phyloP scores from a whole-genome alignment of 2,888 invertebrate species.

The Osedax fenrisi region DNA sequence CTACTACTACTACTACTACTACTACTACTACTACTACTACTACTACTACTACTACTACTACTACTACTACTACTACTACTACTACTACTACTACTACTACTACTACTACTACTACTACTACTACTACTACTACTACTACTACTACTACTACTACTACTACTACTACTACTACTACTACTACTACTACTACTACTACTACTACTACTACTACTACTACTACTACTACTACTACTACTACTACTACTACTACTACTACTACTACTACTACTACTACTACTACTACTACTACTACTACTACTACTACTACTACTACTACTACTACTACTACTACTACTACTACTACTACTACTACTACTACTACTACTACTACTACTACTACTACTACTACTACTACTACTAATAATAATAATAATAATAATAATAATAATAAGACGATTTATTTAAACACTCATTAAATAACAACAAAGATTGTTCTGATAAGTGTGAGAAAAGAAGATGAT shows the following conservation, averaged over 20 bases:
- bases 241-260: background rate
- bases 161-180: background rate
- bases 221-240: background rate
- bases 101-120: slow-evolving; percentile 2
- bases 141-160: background rate
- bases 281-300: background rate
- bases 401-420: too few species aligned
- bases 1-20: background rate
- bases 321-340: slow-evolving; percentile 2
- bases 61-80: too few species aligned
- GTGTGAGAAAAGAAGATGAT: too few species aligned
- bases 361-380: background rate
- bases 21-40: background rate
- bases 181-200: background rate
- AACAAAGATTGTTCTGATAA: too few species aligned
- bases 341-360: slow-evolving; percentile 2
- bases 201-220: background rate
- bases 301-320: background rate
- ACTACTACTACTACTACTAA: too few species aligned
- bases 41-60: too few species aligned
- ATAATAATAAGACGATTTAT: too few species aligned
- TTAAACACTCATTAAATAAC: too few species aligned
- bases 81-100: background rate
- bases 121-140: background rate
- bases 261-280: background rate